Conservation (phyloP, 2,888 invertebrate genomes). For the Yponomeuta malinellus region DNA sequence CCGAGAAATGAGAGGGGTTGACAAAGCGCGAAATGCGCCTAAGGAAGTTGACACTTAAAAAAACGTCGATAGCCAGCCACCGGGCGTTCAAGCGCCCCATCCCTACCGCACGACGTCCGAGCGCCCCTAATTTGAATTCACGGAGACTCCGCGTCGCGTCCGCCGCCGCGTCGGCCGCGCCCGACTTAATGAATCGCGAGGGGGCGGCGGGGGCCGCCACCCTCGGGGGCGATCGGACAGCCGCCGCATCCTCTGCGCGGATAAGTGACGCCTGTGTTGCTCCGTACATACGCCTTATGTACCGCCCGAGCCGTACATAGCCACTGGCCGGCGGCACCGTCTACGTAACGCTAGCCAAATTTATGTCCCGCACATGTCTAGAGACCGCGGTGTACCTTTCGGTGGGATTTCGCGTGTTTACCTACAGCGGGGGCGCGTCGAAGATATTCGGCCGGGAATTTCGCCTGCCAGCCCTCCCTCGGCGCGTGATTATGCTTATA, state of each 20-base stretch:
- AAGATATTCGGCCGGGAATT: constrained; percentile 65
- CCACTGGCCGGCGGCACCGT: constrained; percentile 54
- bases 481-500: constrained; percentile 48
- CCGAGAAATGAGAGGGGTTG: too few species aligned
- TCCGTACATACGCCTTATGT: constrained; percentile 54
- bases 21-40: too few species aligned
- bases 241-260: constrained; percentile 75
- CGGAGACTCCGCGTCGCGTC: constrained; percentile 75
- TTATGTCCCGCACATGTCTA: constrained; percentile 76
- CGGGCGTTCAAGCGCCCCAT: constrained; percentile 25
- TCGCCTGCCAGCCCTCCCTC: constrained; percentile 62
- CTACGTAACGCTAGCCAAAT: constrained; percentile 72
- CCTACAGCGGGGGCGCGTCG: constrained; percentile 52
- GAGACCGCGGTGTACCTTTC: constrained; percentile 74
- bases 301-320: constrained; percentile 52
- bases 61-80: constrained; percentile 26
- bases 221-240: constrained; percentile 64
- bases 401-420: constrained; percentile 75
- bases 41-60: too few species aligned
- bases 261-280: constrained; percentile 76
- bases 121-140: constrained; percentile 76
- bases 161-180: constrained; percentile 73
- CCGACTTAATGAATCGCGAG: constrained; percentile 74
- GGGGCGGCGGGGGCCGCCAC: constrained; percentile 47
- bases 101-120: constrained; percentile 68